Evolutionary conservation across 2,888 invertebrate species (phyloP).

Genomic region (Dione juno): DNA sequence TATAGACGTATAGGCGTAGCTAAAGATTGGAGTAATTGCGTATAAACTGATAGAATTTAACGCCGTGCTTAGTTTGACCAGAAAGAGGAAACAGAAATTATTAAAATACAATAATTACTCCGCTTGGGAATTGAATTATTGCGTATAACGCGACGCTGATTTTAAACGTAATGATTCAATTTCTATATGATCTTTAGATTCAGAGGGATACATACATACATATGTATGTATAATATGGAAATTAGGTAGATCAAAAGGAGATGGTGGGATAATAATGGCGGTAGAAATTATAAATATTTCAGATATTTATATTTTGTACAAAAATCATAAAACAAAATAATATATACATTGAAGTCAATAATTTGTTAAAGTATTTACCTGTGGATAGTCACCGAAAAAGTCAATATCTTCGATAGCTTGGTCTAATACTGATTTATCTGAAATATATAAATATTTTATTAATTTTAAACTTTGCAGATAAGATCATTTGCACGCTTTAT

Average conservation of each 20-base stretch:
- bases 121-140: background rate
- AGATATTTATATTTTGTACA: background rate
- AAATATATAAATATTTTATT: conserved; percentile 54
- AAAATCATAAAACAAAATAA: background rate
- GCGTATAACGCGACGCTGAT: too few species aligned
- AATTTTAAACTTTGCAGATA: background rate
- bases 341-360: background rate
- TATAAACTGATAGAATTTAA: too few species aligned
- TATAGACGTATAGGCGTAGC: background rate
- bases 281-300: too few species aligned
- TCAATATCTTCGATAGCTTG: conserved; percentile 85
- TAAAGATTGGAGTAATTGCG: too few species aligned
- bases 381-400: conserved; percentile 83
- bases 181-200: too few species aligned
- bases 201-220: too few species aligned
- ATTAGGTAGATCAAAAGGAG: too few species aligned
- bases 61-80: too few species aligned
- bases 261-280: too few species aligned
- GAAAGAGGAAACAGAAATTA: background rate
- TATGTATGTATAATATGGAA: too few species aligned
- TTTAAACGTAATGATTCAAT: too few species aligned
- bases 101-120: background rate
- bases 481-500: too few species aligned
- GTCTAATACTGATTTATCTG: conserved; percentile 87
- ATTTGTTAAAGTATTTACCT: conserved; percentile 68